Evolutionary conservation across 2,888 invertebrate genomes (phyloP).

Genomic region (Sycophila texana): DNA sequence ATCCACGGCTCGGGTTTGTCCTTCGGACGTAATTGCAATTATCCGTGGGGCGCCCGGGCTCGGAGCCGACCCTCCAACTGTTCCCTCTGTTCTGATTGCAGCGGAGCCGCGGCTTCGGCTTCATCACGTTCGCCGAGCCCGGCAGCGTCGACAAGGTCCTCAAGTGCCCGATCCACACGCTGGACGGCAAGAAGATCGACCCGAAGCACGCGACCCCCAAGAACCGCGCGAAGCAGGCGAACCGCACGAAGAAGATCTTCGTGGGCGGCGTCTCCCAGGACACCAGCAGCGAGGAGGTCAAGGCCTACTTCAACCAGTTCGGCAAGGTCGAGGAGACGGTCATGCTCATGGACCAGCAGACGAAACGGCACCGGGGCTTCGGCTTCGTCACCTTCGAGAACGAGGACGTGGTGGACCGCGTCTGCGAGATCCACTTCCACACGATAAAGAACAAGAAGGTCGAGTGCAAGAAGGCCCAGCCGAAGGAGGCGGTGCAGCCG

Average conservation of each 20-base stretch:
- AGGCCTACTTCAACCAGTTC: conserved; percentile 92
- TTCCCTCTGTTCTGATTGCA: conserved; percentile 77
- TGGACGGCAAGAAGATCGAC: conserved; percentile 95
- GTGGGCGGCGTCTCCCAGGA: conserved; percentile 95
- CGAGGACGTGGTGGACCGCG: conserved; percentile 93
- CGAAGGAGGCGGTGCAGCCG: conserved; percentile 90
- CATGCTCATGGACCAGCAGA: conserved; percentile 96
- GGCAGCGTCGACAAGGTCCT: conserved; percentile 93
- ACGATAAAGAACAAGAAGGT: conserved; percentile 94
- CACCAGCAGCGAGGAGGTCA: conserved; percentile 93
- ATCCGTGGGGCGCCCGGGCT: conserved; percentile 5
- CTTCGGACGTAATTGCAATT: conserved; percentile 36
- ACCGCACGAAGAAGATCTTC: conserved; percentile 94
- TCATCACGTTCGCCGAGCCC: conserved; percentile 95
- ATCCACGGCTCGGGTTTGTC: not conserved
- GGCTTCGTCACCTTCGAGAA: conserved; percentile 95
- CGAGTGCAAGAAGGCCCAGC: conserved; percentile 94
- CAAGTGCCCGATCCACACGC: conserved; percentile 91
- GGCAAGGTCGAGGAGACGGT: conserved; percentile 94
- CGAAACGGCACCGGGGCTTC: conserved; percentile 92
- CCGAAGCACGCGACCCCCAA: conserved; percentile 96
- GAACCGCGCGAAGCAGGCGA: conserved; percentile 89
- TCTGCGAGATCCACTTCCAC: conserved; percentile 95
- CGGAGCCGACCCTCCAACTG: not conserved
- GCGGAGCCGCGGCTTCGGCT: conserved; percentile 96